A percentile compares a stretch with the other conserved stretches of the same genome.
Conservation (phyloP, 2,888 invertebrate species). For the Gymnosoma rotundatum region DNA sequence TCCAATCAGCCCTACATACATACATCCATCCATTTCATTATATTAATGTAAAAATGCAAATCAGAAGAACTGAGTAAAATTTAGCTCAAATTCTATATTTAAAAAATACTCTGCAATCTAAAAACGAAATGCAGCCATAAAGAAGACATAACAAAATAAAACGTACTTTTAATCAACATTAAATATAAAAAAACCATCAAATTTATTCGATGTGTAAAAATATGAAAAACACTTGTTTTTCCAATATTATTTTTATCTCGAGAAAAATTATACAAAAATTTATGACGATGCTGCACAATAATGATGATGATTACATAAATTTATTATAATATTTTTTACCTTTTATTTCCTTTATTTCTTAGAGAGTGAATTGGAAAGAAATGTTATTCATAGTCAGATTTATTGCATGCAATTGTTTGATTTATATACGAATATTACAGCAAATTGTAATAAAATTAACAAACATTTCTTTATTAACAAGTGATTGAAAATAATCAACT, state of each 20-base stretch:
- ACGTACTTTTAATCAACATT: slow-evolving; percentile 6
- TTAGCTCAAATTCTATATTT: slow-evolving; percentile 80
- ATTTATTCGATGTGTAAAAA: slow-evolving; percentile 23
- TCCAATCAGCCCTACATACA: slow-evolving; percentile 19
- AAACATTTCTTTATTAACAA: too few species aligned
- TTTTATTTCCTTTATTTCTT: slow-evolving; percentile 4
- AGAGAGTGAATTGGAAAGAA: slow-evolving; percentile 1
- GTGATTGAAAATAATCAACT: too few species aligned
- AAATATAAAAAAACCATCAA: slow-evolving; percentile 31
- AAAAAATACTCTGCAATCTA: slow-evolving; percentile 75
- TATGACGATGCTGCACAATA: neutral
- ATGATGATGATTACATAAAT: slow-evolving; percentile 29
- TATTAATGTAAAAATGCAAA: slow-evolving; percentile 54
- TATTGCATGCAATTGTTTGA: too few species aligned
- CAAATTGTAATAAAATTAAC: too few species aligned
- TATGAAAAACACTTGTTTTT: slow-evolving; percentile 50
- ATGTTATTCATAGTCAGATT: neutral
- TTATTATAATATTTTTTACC: neutral
- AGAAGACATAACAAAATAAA: slow-evolving; percentile 35
- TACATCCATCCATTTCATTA: slow-evolving; percentile 34
- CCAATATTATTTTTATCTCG: slow-evolving; percentile 11
- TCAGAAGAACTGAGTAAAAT: slow-evolving; percentile 72
- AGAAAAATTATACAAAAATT: slow-evolving; percentile 7
- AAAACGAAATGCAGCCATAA: slow-evolving; percentile 73
- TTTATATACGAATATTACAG: too few species aligned